Base-by-base conservation (phyloP, 2,888 invertebrate species). In the Eupithecia exiguata region DNA sequence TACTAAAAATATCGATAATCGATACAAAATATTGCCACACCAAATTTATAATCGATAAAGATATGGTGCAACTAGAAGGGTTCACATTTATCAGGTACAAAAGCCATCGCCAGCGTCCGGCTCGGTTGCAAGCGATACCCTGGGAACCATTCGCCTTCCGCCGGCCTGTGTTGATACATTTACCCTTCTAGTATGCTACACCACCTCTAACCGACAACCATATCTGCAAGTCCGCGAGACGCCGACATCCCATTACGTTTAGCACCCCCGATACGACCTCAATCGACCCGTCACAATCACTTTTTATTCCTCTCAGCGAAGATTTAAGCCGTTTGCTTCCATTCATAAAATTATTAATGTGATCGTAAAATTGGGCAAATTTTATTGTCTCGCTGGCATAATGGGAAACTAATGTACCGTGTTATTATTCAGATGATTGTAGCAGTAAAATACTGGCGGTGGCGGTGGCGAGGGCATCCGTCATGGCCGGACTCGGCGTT, bases 341-440 rank as follows among this genome's bases (percentile, higher is more conserved):
- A 93, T 94, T 94, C 94, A 94, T 94, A 94, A 94, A 94, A 94
- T 94, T 94, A 94, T 94, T 94, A 92, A 94, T 94, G 94, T 84
- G 92, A 91, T 94, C 94, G 92, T 94, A 94, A 94, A 94, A 93
- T 94, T 93, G 94, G 90, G 93, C 92, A 94, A 94, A 93, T 94
- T 94, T 94, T 94, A 94, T 94, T 94, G 93, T 94, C 93, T 93
- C 91, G 93, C 89, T 92, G 92, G 90, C 90, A 94, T 94, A 94
- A 94, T 94, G 94, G 94, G 93, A 94, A 94, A 92, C 94, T 94
- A 94, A 94, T 94, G 94, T 94, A 92, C 91, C 94, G 94, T 94
- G 94, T 93, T 94, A 94, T 94, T 94, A 94, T 94, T 93, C 94
- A 93, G 93, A 90, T 89, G 91, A 89, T 86, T 90, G 91, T 89